phyloP scores from a whole-genome alignment of 2,797 vertebrate genomes.

The Enteromius trimaculatus region DNA sequence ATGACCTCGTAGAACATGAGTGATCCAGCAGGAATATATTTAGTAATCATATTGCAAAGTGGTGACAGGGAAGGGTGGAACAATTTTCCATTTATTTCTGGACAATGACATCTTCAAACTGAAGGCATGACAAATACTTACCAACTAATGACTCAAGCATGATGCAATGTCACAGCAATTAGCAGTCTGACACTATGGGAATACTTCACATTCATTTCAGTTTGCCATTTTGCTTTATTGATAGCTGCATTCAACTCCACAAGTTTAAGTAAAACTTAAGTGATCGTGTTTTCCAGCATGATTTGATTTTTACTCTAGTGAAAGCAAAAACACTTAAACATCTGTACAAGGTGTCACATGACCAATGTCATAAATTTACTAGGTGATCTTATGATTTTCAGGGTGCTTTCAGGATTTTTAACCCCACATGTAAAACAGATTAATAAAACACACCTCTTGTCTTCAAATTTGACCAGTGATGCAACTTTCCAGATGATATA shows the following conservation, averaged over 20 bases:
- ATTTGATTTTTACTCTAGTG: not conserved
- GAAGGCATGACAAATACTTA: slow-evolving; percentile 17
- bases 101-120: slow-evolving; percentile 21
- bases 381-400: not conserved
- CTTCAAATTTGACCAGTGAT: not conserved
- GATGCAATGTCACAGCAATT: not conserved
- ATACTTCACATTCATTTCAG: not conserved
- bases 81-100: slow-evolving; percentile 18
- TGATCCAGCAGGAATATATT: slow-evolving; percentile 16
- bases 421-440: not conserved
- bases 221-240: not conserved
- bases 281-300: not conserved
- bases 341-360: not conserved
- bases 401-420: not conserved
- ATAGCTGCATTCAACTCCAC: not conserved
- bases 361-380: not conserved
- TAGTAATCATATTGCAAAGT: slow-evolving; percentile 20
- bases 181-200: slow-evolving; percentile 1
- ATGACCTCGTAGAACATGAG: slow-evolving; percentile 1
- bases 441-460: not conserved
- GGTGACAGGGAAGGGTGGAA: slow-evolving; percentile 16
- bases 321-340: not conserved
- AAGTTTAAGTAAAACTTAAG: not conserved
- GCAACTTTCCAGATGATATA: not conserved
- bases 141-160: not conserved